Base-by-base conservation (phyloP, 1,140 invertebrate genomes). In the Hesperophylax magnus region DNA sequence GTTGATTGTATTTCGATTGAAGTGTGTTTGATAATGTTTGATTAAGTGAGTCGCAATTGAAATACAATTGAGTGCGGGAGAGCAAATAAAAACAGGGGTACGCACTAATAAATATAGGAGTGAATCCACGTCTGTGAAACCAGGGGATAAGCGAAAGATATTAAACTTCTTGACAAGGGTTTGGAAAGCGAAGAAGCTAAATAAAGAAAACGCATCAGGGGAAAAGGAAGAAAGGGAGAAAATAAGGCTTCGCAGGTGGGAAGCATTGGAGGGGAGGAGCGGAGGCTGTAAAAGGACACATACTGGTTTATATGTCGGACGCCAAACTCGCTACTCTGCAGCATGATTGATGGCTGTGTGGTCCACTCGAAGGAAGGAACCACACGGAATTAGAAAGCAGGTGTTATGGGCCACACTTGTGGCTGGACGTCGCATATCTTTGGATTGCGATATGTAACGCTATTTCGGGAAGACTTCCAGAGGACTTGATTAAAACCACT, bases 381-480 rank as follows among this genome's bases (percentile, higher is more conserved):
- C 18, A n/a, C 24, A 58, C 18, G 18, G 15, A 18, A 75, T 58
- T 60, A 75, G 24, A 31, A 18, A 20, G 5, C 17, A n/a, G 15
- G 8, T 18, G 72, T n/a, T 75, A 75, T 75, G 72, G 72, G 72
- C 72, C 72, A 75, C 72, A 75, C 8, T 4, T 8, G 72, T 75
- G 72, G 72, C 72, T 31, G 22, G 24, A 61, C 2, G 69, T 22
- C 15, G 39, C 69, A 54, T n/a, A 52, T 71, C 22, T 11, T 39
- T 11, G 39, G 47, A 53, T 53, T 71, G 67, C 53, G 24, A 31
- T 34, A 31, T 67, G 11, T 31, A 27, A 34, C 4, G 31, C 11
- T 67, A 67, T 67, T 67, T 67, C 6, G 11, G 20, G 63, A 27
- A 6, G 17, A 56, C 6, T 7, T 17, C 54, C 17, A 56, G 18